Conservation (phyloP, 1,140 invertebrate genomes). For the Megalonaias nervosa region DNA sequence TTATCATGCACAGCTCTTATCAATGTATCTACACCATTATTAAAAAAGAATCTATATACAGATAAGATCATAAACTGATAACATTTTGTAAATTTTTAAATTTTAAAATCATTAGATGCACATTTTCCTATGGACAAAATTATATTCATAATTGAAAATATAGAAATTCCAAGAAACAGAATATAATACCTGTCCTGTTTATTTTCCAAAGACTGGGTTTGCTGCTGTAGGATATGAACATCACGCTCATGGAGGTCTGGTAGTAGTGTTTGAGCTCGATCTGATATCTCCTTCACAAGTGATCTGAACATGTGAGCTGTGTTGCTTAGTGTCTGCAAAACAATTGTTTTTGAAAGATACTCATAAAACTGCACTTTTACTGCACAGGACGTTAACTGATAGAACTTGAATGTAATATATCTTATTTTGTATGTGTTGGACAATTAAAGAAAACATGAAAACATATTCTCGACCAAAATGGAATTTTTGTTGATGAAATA, state of each 20-base stretch:
- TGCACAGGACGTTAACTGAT: too few relatives aligned
- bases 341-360: conserved; percentile 64
- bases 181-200: conserved; percentile 51
- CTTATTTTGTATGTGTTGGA: too few relatives aligned
- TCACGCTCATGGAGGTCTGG: conserved; percentile 49
- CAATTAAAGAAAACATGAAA: too few relatives aligned
- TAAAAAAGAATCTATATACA: not conserved
- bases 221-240: conserved; percentile 47
- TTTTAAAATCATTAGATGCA: too few relatives aligned
- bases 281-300: conserved; percentile 49
- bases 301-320: conserved; percentile 53
- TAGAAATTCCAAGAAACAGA: not conserved
- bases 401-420: too few relatives aligned
- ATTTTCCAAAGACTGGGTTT: conserved; percentile 43
- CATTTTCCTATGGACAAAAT: too few relatives aligned
- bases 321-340: conserved; percentile 50
- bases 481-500: too few relatives aligned
- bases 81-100: not conserved
- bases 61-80: not conserved
- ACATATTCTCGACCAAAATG: too few relatives aligned
- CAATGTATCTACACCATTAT: not conserved
- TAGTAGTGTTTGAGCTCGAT: conserved; percentile 41
- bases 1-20: not conserved
- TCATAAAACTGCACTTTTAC: conserved; percentile 85
- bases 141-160: too few relatives aligned